These are phyloP conservation scores for Microplitis demolitor DNA, from an alignment of 1,140 invertebrate genomes.

Conservation along the genomic window DNA sequence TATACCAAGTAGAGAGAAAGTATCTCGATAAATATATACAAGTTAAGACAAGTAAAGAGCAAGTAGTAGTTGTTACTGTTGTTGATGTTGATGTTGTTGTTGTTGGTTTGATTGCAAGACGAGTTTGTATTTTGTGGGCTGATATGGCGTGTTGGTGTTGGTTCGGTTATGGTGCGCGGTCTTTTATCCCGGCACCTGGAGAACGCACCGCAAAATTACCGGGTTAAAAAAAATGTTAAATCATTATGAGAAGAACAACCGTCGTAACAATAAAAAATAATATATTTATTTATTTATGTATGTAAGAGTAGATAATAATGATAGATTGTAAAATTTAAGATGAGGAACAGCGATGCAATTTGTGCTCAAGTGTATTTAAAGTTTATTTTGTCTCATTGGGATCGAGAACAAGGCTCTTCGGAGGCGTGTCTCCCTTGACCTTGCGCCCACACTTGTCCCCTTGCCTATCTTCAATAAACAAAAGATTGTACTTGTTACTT, in stretches of 20 bases:
- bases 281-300: background rate
- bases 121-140: conserved; percentile 15
- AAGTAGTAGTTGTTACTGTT: conserved; percentile 1
- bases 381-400: background rate
- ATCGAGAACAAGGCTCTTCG: conserved; percentile 20
- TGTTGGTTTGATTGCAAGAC: conserved; percentile 12
- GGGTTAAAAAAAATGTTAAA: background rate
- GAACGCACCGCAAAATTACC: conserved; percentile 18
- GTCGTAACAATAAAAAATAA: background rate
- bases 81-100: too few relatives aligned
- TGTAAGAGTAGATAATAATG: background rate
- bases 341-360: background rate
- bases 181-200: background rate
- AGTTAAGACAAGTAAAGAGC: background rate
- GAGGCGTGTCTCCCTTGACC: conserved; percentile 22
- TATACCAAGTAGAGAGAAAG: conserved; percentile 16
- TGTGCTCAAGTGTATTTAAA: background rate
- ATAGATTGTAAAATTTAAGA: background rate
- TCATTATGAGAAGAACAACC: conserved; percentile 3
- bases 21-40: background rate
- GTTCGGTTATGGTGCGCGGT: too few relatives aligned
- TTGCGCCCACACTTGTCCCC: conserved; percentile 22
- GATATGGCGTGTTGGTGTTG: background rate
- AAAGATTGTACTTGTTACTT: background rate
- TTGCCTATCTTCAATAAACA: conserved; percentile 2